Evolutionary conservation across 2,113 vertebrate genomes (phyloP).

Genomic region (Heliornis fulica): DNA sequence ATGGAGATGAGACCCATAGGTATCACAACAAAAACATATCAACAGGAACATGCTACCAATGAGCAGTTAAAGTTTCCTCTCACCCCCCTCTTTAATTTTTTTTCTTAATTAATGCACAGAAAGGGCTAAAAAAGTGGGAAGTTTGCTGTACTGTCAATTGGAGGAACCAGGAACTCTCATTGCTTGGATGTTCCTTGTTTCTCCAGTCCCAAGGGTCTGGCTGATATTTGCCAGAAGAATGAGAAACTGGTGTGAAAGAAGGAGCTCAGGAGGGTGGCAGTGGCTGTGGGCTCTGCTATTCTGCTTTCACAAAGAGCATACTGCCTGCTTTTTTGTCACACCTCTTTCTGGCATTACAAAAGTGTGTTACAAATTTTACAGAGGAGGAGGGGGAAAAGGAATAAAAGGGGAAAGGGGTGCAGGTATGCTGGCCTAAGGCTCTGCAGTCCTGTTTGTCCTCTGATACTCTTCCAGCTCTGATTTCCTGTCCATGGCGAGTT

Average conservation of each 20-base stretch:
- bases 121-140: slow-evolving; percentile 66
- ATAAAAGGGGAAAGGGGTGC: background rate
- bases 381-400: background rate
- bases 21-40: slow-evolving; percentile 18
- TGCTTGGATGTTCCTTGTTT: background rate
- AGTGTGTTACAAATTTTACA: slow-evolving; percentile 56
- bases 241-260: slow-evolving; percentile 42
- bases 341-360: slow-evolving; percentile 59
- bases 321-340: slow-evolving; percentile 10
- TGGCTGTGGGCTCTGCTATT: slow-evolving; percentile 4
- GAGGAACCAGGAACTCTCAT: background rate
- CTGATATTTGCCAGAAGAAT: background rate
- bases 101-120: slow-evolving; percentile 66
- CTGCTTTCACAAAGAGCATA: background rate
- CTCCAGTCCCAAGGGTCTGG: background rate
- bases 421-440: slow-evolving; percentile 61
- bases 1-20: background rate
- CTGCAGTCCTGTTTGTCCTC: slow-evolving; percentile 79
- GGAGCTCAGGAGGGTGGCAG: slow-evolving; percentile 13
- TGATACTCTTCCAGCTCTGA: slow-evolving; percentile 91
- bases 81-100: background rate
- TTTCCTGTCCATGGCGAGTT: slow-evolving; percentile 90
- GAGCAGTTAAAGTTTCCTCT: background rate
- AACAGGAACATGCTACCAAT: slow-evolving; percentile 34
- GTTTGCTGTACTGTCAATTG: slow-evolving; percentile 27